Percentiles rank a stretch among this genome's conserved stretches.
Evolutionary conservation across 2,888 invertebrate genomes (phyloP).

Genomic region (Amblyteles armatorius): DNA sequence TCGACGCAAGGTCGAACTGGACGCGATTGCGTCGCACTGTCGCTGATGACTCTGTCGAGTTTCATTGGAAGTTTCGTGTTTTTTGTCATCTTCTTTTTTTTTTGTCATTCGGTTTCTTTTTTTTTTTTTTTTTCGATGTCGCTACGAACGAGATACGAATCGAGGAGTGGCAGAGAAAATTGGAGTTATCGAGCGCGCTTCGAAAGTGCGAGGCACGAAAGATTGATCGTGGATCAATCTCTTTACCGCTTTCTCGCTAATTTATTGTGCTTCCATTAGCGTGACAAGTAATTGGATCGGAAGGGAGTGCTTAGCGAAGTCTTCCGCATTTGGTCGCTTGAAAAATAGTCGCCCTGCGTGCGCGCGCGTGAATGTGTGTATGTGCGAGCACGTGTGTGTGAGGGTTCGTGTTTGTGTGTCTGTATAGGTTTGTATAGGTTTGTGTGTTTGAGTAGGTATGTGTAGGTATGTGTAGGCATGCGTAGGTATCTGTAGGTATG

Average conservation of each 20-base stretch:
- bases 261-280: constrained; percentile 40
- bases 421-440: too few species aligned
- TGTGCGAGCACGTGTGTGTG: too few species aligned
- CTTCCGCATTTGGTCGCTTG: background rate
- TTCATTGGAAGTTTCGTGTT: background rate
- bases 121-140: background rate
- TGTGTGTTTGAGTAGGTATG: too few species aligned
- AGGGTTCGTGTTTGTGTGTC: too few species aligned
- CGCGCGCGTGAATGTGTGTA: too few species aligned
- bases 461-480: too few species aligned
- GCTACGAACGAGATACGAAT: background rate
- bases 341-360: background rate
- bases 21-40: background rate
- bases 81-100: background rate
- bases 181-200: background rate
- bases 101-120: background rate
- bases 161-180: background rate
- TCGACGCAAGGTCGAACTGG: background rate
- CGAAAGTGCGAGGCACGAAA: background rate
- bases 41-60: constrained; percentile 1
- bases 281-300: constrained; percentile 46
- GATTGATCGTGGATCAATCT: background rate
- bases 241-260: constrained; percentile 9
- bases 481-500: too few species aligned
- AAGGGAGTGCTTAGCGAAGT: constrained; percentile 18